Base-by-base conservation (phyloP, 2,888 invertebrate genomes). In the Hypomecis atomaria region DNA sequence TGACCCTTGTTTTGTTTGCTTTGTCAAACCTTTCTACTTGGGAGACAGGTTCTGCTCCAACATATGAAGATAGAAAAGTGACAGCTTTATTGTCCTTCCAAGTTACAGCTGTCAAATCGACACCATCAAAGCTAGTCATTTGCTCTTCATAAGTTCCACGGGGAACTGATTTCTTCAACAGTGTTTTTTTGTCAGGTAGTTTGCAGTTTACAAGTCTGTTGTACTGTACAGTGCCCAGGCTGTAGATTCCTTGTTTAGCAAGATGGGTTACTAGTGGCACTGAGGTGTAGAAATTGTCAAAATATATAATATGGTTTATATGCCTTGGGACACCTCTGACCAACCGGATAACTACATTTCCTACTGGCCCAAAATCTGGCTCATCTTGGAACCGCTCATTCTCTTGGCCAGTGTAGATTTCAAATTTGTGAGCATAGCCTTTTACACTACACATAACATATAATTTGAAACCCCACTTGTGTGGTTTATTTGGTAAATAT, bases 21-120 rank as follows among this genome's bases (percentile, higher is more conserved):
- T 73, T 77, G 67, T 77, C 76, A 69, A 61, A 79, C 63, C 76
- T 73, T 64, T 66, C 56, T 65, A 78, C 71, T 71, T 63, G 47
- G 54, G 34, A 23, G 9, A 60, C 71, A 71, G 78, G 78, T 67
- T 70, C 70, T 13, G 78, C 78, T 60, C 65, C 66, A 52, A 49
- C 77, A 76, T 78, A 79, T 40, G 77, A 70, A 69, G 79, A 80
- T 71, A 77, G 64, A 4, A 78, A 71, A 67, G 77, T 79, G 7
- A 78, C 79, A 63, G 47, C 54, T 70, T 78, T 78, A 71, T 81
- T 78, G 70, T 79, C 77, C 55, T 79, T 78, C 78, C 76, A 81
- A 71, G 65, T 59, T n/a, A 74, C 72, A 13, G 69, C 71, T 62
- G 71, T 71, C 70, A 79, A 67, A 74, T 81, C 78, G 65, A 76